Base-by-base conservation (phyloP, 2,113 vertebrate genomes). In the Hemibagrus wyckioides region DNA sequence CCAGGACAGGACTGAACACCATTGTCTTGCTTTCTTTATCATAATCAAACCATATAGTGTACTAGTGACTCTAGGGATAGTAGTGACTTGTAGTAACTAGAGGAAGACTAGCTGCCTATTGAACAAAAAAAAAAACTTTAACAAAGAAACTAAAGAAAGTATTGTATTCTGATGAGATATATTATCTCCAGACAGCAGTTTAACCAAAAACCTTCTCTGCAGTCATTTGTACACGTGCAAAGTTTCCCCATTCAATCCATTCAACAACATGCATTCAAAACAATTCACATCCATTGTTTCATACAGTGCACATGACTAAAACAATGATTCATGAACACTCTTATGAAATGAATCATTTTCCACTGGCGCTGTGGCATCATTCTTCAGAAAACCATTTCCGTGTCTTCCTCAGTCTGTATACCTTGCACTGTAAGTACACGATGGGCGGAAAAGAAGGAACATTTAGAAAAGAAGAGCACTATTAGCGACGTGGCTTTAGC, bases 1-100 rank as follows among this genome's bases (percentile, higher is more conserved):
- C 36, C 13, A 76, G 5, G 10, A 44, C 23, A 30, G n/a, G 25
- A 33, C 17, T 14, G n/a, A 52, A 25, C 61, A 83, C 41, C 13
- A 36, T 11, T 41, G 36, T 54, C 48, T 57, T 57, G 19, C 10
- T 85, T 77, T 76, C 41, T 65, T n/a, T 83, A n/a, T 83, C 81
- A 19, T n/a, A n/a, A 44, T 73, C 19, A 73, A 4, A 23, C 6
- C 39, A 73, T 25, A 15, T 44, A 25, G 9, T 75, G 2, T 23
- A 25, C 71, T 75, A 11, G 8, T 73, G 69, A 39, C 36, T 23
- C 19, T 4, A 4, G 21, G 0, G 8, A 21, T 41, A 21, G 19
- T 41, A 21, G 19, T 73, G 23, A 28, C 23, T 48, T 73, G 69
- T 73, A 73, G 3, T 13, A 73, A 23, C 21, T 41, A 13, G 39